Evolutionary conservation across 2,797 vertebrate genomes (phyloP), one percentile per base, ranked within the genome.

Genomic region (Schizopygopsis malacanthus): DNA sequence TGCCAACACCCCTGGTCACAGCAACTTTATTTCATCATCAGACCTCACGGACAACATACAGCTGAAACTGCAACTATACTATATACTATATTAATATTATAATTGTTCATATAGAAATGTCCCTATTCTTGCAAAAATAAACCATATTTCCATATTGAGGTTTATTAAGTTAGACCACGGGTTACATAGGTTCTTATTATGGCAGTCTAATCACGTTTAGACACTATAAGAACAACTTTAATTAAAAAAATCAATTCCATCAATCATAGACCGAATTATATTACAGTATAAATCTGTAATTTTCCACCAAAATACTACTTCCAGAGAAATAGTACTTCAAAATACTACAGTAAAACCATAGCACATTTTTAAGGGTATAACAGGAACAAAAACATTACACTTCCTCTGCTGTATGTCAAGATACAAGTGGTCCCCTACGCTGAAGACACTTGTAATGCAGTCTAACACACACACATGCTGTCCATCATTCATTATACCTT

Each of bases 21-120:
- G 63, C 77, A 69, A 81, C 82, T 87, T 85, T 85, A 88, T 82
- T 83, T 88, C 76, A 87, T 87, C 82, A 88, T 89, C 83, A 87
- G 83, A 56, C 72, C 54, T 81, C 25, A 37, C 16, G 7, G 79
- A 71, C 65, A 77, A 86, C 75, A 77, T 45, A 11, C 39, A 10
- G 43, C 73, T 72, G 70, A 70, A 54, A 82, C 61, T 56, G 52
- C 59, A 10, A 18, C 47, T 47, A 47, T 47, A 50, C 47, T 50
- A 16, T 50, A 4, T 0, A 50, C 5, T 16, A 13, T 16, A 50
- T 47, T 47, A 47, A 47, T 50, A 6, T 5, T 50, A 50, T 50
- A 50, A 50, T 20, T 9, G 54, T 56, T 22, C 18, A 3, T 22
- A 56, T 22, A 2, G 20, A 56, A 56, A 56, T 1, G 10, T n/a